Evolutionary conservation across 2,797 vertebrate species (phyloP), one percentile per base, ranked within the genome.

Genomic region (Chaetophractus vellerosus): DNA sequence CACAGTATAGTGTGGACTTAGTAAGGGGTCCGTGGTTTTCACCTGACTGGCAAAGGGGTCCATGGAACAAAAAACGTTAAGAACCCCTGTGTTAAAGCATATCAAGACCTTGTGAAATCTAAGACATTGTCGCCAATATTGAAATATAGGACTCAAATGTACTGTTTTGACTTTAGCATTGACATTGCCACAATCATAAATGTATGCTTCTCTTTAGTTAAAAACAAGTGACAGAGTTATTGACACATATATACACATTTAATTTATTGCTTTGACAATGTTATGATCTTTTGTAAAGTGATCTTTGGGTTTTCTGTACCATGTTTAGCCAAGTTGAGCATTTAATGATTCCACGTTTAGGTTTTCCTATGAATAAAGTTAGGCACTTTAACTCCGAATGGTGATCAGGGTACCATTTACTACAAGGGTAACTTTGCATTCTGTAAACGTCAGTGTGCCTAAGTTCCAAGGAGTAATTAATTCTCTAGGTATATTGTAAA

Each of bases 271-370:
- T 84, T 36, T 64, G 57, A 57, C 24, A 75, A 2, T n/a, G 26
- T 88, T 80, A 31, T 75, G 66, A 33, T 82, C 14, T 45, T 85
- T 82, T 31, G 1, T 57, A 75, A 93, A 88, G 33, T 85, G 18
- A 68, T 68, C 1, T 92, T 81, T 33, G 19, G 28, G 1, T 83
- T 74, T 15, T 94, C n/a, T 68, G 21, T 75, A 38, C 2, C 59
- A 2, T 82, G 1, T 41, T 12, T 78, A 78, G 69, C 5, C 24
- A 74, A 64, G 15, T 41, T 96, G 36, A n/a, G 3, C 12, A 86
- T 41, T 90, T 95, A 68, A 61, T 55, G 26, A 79, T 85, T 94
- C 3, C 26, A 90, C 33, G 11, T 88, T 96, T 64, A 63, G 19
- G 10, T 52, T 83, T 69, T 87, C 5, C 33, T 72, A 4, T 86